phyloP scores from a whole-genome alignment of 2,113 vertebrate genomes.

The Pterocles gutturalis region DNA sequence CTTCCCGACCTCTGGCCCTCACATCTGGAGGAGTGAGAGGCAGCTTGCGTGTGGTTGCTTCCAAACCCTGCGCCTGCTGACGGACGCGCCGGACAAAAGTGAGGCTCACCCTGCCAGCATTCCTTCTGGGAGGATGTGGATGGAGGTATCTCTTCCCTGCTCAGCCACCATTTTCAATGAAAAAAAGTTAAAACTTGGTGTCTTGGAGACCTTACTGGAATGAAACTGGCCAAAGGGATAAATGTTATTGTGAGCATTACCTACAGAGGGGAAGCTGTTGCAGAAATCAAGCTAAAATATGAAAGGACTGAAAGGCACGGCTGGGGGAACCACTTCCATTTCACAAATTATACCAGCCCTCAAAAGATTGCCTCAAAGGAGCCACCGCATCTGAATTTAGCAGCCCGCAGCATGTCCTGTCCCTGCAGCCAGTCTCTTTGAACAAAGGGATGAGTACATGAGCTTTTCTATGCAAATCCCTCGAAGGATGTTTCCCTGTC shows the following conservation, averaged over 20 bases:
- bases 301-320: constrained; percentile 18
- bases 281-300: constrained; percentile 21
- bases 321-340: constrained; percentile 9
- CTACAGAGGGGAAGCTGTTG: not conserved
- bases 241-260: constrained; percentile 7
- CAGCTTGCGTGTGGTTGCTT: constrained; percentile 43
- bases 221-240: constrained; percentile 41
- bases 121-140: constrained; percentile 19
- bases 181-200: not conserved
- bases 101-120: not conserved
- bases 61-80: constrained; percentile 6
- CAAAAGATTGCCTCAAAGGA: fast-evolving
- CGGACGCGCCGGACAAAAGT: not conserved
- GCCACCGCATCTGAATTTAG: not conserved
- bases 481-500: not conserved
- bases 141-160: not conserved
- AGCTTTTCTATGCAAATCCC: not conserved
- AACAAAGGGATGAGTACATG: not conserved
- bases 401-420: not conserved
- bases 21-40: constrained; percentile 63
- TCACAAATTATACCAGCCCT: not conserved
- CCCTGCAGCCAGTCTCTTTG: not conserved
- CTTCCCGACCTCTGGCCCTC: constrained; percentile 58
- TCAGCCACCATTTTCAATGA: not conserved
- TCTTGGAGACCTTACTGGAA: constrained; percentile 35